Percentiles rank a stretch among this genome's conserved stretches.
phyloP scores from a whole-genome alignment of 2,797 vertebrate genomes.

The Phoxinus dragarum region DNA sequence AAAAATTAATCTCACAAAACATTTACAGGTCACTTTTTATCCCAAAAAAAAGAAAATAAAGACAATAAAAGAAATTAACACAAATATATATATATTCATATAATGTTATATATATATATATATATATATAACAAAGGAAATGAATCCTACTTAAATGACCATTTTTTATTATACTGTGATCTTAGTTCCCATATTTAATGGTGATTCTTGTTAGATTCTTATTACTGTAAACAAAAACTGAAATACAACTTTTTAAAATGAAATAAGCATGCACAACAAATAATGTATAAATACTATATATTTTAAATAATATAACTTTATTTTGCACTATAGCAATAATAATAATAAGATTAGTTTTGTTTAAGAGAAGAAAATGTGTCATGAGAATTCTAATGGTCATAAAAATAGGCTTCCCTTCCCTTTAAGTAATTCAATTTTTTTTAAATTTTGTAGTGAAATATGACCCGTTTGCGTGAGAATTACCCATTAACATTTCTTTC shows the following conservation, averaged over 20 bases:
- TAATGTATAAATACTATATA: neutral
- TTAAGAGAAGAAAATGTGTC: neutral
- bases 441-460: neutral
- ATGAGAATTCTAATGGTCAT: neutral
- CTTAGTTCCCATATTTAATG: neutral
- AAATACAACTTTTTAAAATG: neutral
- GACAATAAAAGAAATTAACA: too few species aligned
- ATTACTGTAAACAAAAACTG: neutral
- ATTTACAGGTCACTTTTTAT: neutral
- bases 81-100: too few species aligned
- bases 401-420: neutral
- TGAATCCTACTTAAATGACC: neutral
- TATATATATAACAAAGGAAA: neutral
- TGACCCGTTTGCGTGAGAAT: slow-evolving; percentile 14
- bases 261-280: neutral
- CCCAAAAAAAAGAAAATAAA: neutral
- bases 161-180: neutral
- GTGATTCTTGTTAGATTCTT: neutral
- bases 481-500: slow-evolving; percentile 53
- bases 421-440: neutral
- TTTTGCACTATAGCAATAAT: neutral
- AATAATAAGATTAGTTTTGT: neutral
- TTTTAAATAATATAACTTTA: neutral
- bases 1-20: slow-evolving; percentile 36
- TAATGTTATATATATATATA: neutral